Evolutionary conservation across 2,113 vertebrate species (phyloP), one percentile per base, ranked within the genome.

Genomic region (Plestiodon gilberti): DNA sequence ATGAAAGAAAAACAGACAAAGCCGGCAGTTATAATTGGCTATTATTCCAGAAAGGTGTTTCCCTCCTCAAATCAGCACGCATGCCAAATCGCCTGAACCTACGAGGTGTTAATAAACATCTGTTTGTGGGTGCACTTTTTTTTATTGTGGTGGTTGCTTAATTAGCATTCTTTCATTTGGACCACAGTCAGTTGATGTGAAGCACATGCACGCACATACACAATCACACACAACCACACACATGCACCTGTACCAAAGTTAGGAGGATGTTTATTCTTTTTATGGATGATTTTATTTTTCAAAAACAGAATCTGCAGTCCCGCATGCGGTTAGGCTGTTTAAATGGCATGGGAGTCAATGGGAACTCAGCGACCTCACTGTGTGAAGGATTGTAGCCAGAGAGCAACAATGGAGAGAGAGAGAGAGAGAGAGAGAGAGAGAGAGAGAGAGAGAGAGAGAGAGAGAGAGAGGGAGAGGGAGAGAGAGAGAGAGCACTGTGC

Each of bases 81-180:
- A 95, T 89, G 93, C 96, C 95, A 97, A 96, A 97, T 96, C 96
- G 96, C 96, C 92, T 90, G 96, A 96, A 96, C 96, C 97, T 95
- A 93, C 94, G 95, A 96, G 94, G 94, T 96, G 96, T 94, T 96
- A 95, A 96, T 95, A 96, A 97, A 97, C 96, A 97, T 96, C 96
- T 97, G 97, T 96, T 96, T 94, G 15, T 91, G 94, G 89, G n/a
- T 6, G 13, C 2, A n/a, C 48, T 6, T 22, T 7, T 57, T 23
- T 43, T 35, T 38, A 5, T 17, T 92, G 96, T 96, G 94, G 14
- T 33, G 94, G 14, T 33, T 96, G 96, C 96, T 96, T 96, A 95
- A 96, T 96, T 96, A 96, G 95, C 96, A 96, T 95, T 94, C 93
- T 91, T 94, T 91, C 76, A 88, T 94, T 95, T 95, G 94, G 95